Conservation (phyloP, 2,797 vertebrate genomes). For the Ataeniobius toweri region DNA sequence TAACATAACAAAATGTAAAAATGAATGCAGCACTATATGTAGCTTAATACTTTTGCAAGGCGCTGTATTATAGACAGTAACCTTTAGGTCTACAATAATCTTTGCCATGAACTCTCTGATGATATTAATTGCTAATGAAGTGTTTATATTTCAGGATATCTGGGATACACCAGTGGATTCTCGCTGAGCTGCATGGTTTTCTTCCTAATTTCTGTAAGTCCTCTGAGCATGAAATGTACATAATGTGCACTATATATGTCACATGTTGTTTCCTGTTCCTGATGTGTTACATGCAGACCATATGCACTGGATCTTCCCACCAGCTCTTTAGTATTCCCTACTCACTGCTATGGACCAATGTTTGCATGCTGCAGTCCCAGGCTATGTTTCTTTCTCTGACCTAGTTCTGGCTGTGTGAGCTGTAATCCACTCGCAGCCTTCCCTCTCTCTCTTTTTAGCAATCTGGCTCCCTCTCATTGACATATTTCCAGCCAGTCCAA, state of each 20-base stretch:
- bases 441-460: slow-evolving; percentile 17
- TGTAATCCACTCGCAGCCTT: slow-evolving; percentile 63
- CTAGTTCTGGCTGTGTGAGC: slow-evolving; percentile 68
- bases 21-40: not conserved
- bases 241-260: not conserved
- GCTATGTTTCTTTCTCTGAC: slow-evolving; percentile 70
- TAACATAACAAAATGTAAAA: not conserved
- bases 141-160: slow-evolving; percentile 85
- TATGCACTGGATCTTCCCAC: slow-evolving; percentile 34
- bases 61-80: not conserved
- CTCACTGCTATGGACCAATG: slow-evolving; percentile 69
- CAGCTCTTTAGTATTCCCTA: slow-evolving; percentile 56
- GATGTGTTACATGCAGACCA: slow-evolving; percentile 8
- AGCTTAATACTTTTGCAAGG: not conserved
- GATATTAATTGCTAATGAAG: slow-evolving; percentile 37
- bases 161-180: slow-evolving; percentile 97
- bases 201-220: slow-evolving; percentile 92
- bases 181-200: slow-evolving; percentile 99
- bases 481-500: slow-evolving; percentile 33
- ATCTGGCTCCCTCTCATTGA: slow-evolving; percentile 30
- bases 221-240: not conserved
- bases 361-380: slow-evolving; percentile 76
- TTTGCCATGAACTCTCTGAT: slow-evolving; percentile 1
- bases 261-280: slow-evolving; percentile 17
- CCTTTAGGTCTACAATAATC: not conserved